Percentiles rank a stretch among this genome's conserved stretches.
These are phyloP conservation scores for Pseudococcus longispinus DNA, from an alignment of 2,888 invertebrate species.

Conservation along the genomic window DNA sequence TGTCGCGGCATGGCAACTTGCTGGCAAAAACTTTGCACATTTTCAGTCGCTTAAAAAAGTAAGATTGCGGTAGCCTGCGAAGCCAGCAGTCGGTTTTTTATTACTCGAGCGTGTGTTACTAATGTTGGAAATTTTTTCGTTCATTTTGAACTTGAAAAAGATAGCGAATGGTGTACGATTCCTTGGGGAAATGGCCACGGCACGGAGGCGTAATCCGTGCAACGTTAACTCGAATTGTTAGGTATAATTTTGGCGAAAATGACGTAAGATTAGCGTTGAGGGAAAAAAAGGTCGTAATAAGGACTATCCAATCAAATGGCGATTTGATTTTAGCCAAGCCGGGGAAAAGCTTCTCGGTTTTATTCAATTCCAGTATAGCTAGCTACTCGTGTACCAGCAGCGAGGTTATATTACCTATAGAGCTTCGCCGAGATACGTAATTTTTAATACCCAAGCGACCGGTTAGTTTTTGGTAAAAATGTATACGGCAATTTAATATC, in stretches of 20 bases:
- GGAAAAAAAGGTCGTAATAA: background rate
- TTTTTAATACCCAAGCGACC: slow-evolving; percentile 8
- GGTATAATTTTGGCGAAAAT: background rate
- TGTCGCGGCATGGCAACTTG: background rate
- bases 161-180: background rate
- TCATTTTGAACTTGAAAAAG: background rate
- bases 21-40: background rate
- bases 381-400: background rate
- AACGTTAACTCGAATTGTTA: background rate
- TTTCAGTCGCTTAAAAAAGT: background rate
- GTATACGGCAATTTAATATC: slow-evolving; percentile 19
- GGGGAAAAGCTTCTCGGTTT: background rate
- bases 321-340: background rate
- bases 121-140: background rate
- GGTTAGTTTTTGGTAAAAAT: slow-evolving; percentile 7
- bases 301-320: background rate
- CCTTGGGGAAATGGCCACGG: background rate
- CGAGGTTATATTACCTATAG: background rate
- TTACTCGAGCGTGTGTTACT: background rate
- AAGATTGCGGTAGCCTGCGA: background rate
- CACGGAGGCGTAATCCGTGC: background rate
- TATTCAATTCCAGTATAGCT: background rate
- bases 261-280: background rate
- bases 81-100: background rate
- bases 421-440: background rate